Evolutionary conservation across 2,113 vertebrate genomes (phyloP), one percentile per base, ranked within the genome.

Genomic region (Pollachius pollachius): DNA sequence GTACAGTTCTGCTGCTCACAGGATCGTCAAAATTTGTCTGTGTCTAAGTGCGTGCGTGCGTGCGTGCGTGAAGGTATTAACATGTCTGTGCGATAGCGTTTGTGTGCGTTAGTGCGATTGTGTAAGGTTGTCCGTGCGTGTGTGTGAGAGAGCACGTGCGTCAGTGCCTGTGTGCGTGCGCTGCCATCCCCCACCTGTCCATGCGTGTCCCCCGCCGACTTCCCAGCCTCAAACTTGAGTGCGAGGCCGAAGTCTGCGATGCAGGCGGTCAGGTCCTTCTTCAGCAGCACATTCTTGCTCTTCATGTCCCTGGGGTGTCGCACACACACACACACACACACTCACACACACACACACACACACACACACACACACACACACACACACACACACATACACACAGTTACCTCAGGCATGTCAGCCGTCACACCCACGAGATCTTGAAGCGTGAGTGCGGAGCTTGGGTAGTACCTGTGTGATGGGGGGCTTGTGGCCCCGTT

Each of bases 171-270:
- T 57, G 54, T 57, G n/a, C n/a, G 54, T 57, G 15, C 1, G 54
- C 15, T 52, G 15, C 15, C 15, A 52, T 52, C 52, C 15, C 52
- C 52, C 87, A 96, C 97, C 95, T 99, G 97, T 63, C 97, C 97
- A 0, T 99, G 97, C 1, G 96, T 98, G 72, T 99, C 97, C 52
- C 97, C 97, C 34, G 96, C 95, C 67, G 97, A 99, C 82, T 97
- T 98, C 3, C 97, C 97, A 41, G 97, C 95, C 83, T 99, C 97
- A 77, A 99, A 99, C 89, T 96, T 96, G 76, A 99, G 92, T 0
- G 97, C 97, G 54, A 99, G 93, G 65, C 97, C 97, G 1, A 99
- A 98, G 87, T 99, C 97, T 61, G 96, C 97, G 57, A 99, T 92
- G 76, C 97, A 98, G 77, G 94, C 96, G 0, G 96, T 96, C 78